Evolutionary conservation across 2,113 vertebrate genomes (phyloP).

Genomic region (Ctenodactylus gundi): DNA sequence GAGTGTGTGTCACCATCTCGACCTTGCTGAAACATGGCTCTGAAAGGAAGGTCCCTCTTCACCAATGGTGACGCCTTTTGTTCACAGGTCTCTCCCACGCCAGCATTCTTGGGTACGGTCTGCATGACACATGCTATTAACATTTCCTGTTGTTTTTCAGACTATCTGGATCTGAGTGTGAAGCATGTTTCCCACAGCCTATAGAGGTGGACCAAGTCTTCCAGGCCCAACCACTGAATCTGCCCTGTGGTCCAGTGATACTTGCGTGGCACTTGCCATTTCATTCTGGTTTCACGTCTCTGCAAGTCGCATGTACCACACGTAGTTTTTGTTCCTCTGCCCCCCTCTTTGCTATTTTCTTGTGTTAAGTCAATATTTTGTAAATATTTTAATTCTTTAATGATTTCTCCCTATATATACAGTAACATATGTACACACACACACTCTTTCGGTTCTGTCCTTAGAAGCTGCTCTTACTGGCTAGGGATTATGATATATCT

Average conservation of each 20-base stretch:
- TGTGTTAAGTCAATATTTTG: background rate
- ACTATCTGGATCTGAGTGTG: background rate
- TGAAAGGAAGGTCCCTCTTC: background rate
- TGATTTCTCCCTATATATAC: background rate
- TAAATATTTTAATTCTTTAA: background rate
- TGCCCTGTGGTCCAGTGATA: background rate
- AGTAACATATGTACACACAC: too few species aligned
- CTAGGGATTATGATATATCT: background rate
- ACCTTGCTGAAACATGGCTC: background rate
- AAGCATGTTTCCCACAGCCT: background rate
- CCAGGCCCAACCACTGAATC: background rate
- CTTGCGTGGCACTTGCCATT: background rate
- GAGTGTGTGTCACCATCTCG: background rate
- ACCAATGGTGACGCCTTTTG: background rate
- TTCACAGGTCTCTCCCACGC: background rate
- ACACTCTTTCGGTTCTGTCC: background rate
- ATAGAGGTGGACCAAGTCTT: background rate
- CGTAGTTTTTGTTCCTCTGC: background rate
- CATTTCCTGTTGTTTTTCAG: too few species aligned
- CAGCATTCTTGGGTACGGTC: too few species aligned
- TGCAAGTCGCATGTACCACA: too few species aligned
- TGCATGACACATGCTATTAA: background rate
- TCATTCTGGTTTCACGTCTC: background rate
- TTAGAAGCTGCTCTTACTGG: background rate
- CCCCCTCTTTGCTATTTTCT: background rate